These are phyloP conservation scores for Drosophila jambulina DNA, from an alignment of 1,140 invertebrate genomes.

Conservation along the genomic window DNA sequence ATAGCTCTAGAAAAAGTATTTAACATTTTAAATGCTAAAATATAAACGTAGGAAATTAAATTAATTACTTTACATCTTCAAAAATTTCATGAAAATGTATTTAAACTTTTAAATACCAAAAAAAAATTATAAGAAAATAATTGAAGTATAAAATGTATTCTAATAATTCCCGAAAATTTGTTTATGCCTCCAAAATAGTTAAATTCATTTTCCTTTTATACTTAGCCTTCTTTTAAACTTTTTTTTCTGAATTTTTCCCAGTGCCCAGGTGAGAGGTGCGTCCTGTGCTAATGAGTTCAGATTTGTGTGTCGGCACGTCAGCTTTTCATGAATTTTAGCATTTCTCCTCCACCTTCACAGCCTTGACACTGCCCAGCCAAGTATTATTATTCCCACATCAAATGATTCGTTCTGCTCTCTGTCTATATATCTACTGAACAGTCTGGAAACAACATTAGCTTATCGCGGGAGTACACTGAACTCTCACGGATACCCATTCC, in stretches of 20 bases:
- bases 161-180: background rate
- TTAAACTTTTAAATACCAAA: too few species aligned
- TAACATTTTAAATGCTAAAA: too few species aligned
- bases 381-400: slow-evolving; percentile 16
- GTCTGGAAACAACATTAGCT: slow-evolving; percentile 63
- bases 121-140: background rate
- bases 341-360: slow-evolving; percentile 4
- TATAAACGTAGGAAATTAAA: too few species aligned
- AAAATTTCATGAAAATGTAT: too few species aligned
- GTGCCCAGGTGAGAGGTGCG: slow-evolving; percentile 33
- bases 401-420: slow-evolving; percentile 41
- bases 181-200: too few species aligned
- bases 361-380: slow-evolving; percentile 41
- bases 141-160: background rate
- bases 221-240: background rate
- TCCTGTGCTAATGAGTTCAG: slow-evolving; percentile 61
- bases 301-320: slow-evolving; percentile 70
- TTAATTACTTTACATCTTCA: too few species aligned
- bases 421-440: slow-evolving; percentile 40
- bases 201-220: background rate
- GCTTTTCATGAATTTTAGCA: slow-evolving; percentile 31
- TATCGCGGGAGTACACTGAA: slow-evolving; percentile 76
- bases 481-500: slow-evolving; percentile 36
- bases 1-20: too few species aligned
- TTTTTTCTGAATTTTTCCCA: background rate